Evolutionary conservation across 2,113 vertebrate species (phyloP), one percentile per base, ranked within the genome.

Genomic region (Maccullochella peelii): DNA sequence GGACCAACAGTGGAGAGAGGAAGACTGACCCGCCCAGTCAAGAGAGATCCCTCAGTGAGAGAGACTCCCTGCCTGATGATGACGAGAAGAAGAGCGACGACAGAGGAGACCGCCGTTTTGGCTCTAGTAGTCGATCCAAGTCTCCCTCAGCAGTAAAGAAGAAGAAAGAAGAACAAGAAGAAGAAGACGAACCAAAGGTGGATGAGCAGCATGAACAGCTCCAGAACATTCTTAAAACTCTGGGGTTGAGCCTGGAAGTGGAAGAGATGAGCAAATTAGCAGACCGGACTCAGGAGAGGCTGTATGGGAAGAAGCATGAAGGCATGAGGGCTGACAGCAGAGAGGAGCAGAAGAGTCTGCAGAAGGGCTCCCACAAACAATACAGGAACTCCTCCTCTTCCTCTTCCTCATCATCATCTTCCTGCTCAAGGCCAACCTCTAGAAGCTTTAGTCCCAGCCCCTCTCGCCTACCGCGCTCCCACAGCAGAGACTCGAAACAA

Each of bases 241-340:
- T 94, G 36, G 93, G 93, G 0, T 79, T 94, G 68, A 88, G 57
- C 36, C 44, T 95, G 44, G 93, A 89, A 3, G 30, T 47, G 6
- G 91, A 94, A 0, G 93, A 93, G 65, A 61, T 94, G 73, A 91
- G 58, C 65, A 77, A 70, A 63, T 18, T 94, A 5, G 50, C 77
- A 15, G 79, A 90, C 38, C 83, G 91, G 16, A 94, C 91, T 55
- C 82, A 92, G 57, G 90, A 92, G 80, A 88, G 91, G 80, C 77
- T 94, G 20, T 93, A 90, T 8, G 93, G 92, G 7, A 92, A 79
- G 63, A 92, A 54, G 23, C 20, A 9, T 0, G 72, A 77, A 10
- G 12, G 8, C 9, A 27, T 5, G 16, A 68, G 2, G 0, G 5
- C 16, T 5, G n/a, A 40, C 15, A 61, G 18, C 36, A 75, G 16